Conservation (phyloP, 2,888 invertebrate genomes). For the Mythimna pallens region DNA sequence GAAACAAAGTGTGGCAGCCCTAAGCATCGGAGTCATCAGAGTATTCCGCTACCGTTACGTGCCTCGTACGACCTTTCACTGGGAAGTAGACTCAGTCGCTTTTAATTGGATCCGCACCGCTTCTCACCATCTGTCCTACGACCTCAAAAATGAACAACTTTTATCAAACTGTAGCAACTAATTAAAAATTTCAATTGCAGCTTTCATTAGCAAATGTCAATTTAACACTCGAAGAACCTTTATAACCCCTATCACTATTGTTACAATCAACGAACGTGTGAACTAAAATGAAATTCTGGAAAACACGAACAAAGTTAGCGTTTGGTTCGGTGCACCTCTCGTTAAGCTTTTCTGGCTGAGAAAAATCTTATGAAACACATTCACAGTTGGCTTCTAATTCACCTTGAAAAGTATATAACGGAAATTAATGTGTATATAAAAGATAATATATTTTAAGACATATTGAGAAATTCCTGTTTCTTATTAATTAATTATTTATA, state of each 20-base stretch:
- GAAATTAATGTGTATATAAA: neutral
- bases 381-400: slow-evolving; percentile 4
- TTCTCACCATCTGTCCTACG: slow-evolving; percentile 71
- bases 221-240: slow-evolving; percentile 42
- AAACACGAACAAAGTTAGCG: slow-evolving; percentile 28
- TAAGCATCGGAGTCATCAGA: slow-evolving; percentile 57
- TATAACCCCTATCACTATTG: slow-evolving; percentile 41
- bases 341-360: slow-evolving; percentile 9
- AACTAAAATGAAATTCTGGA: slow-evolving; percentile 46
- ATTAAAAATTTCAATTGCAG: slow-evolving; percentile 71
- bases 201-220: slow-evolving; percentile 55
- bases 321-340: slow-evolving; percentile 17
- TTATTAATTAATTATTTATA: neutral
- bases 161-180: slow-evolving; percentile 73
- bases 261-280: slow-evolving; percentile 49
- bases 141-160: slow-evolving; percentile 80
- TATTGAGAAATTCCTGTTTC: neutral
- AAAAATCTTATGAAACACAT: slow-evolving; percentile 16
- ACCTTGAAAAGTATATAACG: neutral
- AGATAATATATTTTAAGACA: neutral
- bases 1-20: slow-evolving; percentile 37
- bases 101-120: slow-evolving; percentile 81
- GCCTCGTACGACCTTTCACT: slow-evolving; percentile 73
- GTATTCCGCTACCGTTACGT: slow-evolving; percentile 63
- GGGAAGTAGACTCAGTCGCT: slow-evolving; percentile 71